Evolutionary conservation across 1,140 invertebrate species (phyloP), one percentile per base, ranked within the genome.

Genomic region (Zaprionus nigranus): DNA sequence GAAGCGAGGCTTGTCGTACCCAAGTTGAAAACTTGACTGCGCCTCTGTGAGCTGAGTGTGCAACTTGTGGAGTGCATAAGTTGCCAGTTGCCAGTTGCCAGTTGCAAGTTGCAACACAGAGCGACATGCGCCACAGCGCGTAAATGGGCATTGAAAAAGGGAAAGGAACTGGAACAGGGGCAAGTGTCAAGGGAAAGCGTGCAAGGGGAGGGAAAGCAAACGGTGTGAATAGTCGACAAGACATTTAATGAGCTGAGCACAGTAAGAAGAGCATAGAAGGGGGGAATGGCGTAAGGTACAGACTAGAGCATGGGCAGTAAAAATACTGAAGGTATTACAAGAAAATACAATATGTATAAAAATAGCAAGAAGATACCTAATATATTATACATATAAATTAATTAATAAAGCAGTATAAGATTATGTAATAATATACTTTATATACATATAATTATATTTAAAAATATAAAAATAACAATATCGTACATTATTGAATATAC

Each of bases 51-150:
- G 56, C 67, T 63, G 26, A 61, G 62, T 78, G 64, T 78, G 51
- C 81, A 70, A 85, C 83, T 86, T 82, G 83, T 87, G 79, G 79
- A 78, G 82, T 79, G 82, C 82, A 60, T 65, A 73, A 74, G 69
- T 79, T 79, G 82, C 82, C 68, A 46, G 69, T 79, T 79, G 82
- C 82, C 68, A 46, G 40, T 46, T 46, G 40, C 40, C n/a, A 40
- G 38, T 40, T 40, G 38, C 38, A n/a, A 40, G 13, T 34, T 34
- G 30, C 30, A 34, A 46, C 40, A 70, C 68, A 54, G 66, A 53
- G 64, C 30, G 17, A 13, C 9, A 34, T 15, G 54, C 59, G 59
- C 66, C 65, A 69, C 66, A 57, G 9, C 53, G 26, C 43, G 15
- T 28, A 60, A 40, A 67, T 34, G 36, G 49, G n/a, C 64, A 74